phyloP scores from a whole-genome alignment of 2,888 invertebrate genomes.

The Phortica okadai region DNA sequence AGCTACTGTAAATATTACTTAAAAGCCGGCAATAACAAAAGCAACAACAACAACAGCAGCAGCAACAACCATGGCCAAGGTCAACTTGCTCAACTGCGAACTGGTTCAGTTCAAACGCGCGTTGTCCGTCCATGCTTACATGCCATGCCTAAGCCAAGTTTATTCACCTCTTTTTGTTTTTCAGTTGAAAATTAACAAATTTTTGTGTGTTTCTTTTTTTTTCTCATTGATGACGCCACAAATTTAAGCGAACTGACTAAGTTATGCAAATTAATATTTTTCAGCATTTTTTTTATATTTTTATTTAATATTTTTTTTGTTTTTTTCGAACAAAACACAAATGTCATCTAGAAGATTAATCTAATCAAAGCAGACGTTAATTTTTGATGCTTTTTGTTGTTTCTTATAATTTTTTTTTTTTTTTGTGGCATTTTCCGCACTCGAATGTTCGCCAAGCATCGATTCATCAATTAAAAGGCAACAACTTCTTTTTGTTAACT shows the following conservation, averaged over 20 bases:
- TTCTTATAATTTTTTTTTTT: neutral
- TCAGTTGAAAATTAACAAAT: conserved; percentile 38
- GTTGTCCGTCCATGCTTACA: conserved; percentile 33
- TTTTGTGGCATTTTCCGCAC: neutral
- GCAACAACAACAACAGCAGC: no score
- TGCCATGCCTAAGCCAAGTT: conserved; percentile 42
- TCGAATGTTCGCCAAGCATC: no score
- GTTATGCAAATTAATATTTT: conserved; percentile 44
- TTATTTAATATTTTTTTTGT: neutral
- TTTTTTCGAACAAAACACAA: neutral
- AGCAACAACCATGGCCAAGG: neutral
- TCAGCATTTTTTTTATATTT: neutral
- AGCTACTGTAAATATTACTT: no score
- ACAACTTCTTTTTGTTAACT: no score
- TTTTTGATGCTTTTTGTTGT: neutral
- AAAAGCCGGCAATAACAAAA: no score
- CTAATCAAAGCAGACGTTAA: neutral
- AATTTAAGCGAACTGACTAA: conserved; percentile 38
- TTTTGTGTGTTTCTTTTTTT: conserved; percentile 44
- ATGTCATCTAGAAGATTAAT: neutral
- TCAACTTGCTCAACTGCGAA: neutral
- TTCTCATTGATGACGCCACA: neutral
- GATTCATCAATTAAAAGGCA: no score
- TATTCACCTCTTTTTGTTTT: conserved; percentile 61
- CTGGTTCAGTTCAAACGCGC: conserved; percentile 62